Evolutionary conservation across 1,140 invertebrate species (phyloP).

Genomic region (Asbolus verrucosus): DNA sequence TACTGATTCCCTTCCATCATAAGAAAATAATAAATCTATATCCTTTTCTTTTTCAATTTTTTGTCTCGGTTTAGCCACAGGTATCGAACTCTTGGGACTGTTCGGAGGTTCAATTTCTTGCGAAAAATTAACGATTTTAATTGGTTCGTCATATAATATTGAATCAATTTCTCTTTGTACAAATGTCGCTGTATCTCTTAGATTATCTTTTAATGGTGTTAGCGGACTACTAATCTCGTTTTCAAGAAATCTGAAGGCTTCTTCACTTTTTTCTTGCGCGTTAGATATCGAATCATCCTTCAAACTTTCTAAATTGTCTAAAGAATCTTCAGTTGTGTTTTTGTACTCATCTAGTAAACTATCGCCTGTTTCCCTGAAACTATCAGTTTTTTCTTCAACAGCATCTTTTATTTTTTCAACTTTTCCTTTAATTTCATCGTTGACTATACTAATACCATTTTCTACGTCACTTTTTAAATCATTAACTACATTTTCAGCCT

Average conservation of each 20-base stretch:
- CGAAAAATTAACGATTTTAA: constrained; percentile 40
- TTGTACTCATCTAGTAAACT: constrained; percentile 54
- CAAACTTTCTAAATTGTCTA: constrained; percentile 58
- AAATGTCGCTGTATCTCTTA: constrained; percentile 39
- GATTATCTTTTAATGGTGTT: neutral
- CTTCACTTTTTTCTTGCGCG: constrained; percentile 61
- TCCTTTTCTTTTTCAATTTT: constrained; percentile 53
- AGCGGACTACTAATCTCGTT: constrained; percentile 60
- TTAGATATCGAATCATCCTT: constrained; percentile 59
- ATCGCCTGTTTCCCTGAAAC: constrained; percentile 49
- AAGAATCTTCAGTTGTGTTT: constrained; percentile 56
- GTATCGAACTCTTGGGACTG: constrained; percentile 54
- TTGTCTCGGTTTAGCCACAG: constrained; percentile 55
- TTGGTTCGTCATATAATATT: constrained; percentile 43
- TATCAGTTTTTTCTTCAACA: constrained; percentile 48
- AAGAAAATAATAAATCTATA: constrained; percentile 39
- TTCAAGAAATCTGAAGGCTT: constrained; percentile 63
- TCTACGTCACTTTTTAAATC: constrained; percentile 50
- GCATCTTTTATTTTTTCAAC: neutral
- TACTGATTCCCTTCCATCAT: constrained; percentile 4
- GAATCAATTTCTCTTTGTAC: constrained; percentile 50
- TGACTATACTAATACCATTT: too few relatives aligned
- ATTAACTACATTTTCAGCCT: constrained; percentile 59
- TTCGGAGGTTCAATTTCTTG: constrained; percentile 45
- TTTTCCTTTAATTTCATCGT: neutral